Percentiles rank a stretch among this genome's conserved stretches.
phyloP scores from a whole-genome alignment of 2,888 invertebrate species.

The Xanthorhoe designata region DNA sequence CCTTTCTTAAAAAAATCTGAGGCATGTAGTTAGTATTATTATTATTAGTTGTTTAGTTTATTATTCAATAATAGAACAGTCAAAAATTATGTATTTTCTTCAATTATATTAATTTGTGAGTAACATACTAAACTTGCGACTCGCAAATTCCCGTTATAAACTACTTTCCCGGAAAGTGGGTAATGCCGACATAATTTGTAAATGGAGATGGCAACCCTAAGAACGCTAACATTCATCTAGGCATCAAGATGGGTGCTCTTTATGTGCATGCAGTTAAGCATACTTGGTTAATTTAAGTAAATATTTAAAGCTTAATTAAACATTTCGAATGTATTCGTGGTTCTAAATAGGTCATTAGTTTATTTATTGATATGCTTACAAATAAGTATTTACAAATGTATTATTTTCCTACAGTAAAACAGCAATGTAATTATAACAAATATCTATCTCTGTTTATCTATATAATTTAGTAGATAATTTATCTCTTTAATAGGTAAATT shows the following conservation, averaged over 20 bases:
- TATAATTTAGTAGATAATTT: no score
- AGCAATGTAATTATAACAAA: no score
- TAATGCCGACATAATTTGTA: neutral
- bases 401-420: no score
- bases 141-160: neutral
- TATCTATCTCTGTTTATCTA: no score
- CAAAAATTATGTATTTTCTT: no score
- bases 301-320: neutral
- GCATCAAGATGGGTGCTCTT: slow-evolving; percentile 4
- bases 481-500: no score
- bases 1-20: no score
- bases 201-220: slow-evolving; percentile 10
- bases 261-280: slow-evolving; percentile 1
- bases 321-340: neutral
- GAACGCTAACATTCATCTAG: slow-evolving; percentile 11
- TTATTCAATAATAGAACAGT: no score
- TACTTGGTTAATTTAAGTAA: neutral
- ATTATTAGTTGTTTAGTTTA: no score
- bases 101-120: neutral
- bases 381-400: no score
- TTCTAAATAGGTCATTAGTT: neutral
- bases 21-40: no score
- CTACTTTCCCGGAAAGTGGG: neutral
- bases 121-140: neutral
- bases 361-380: no score